A percentile compares a stretch with the other conserved stretches of the same genome.
Evolutionary conservation across 2,888 invertebrate genomes (phyloP).

Genomic region (Argyresthia goedartella): DNA sequence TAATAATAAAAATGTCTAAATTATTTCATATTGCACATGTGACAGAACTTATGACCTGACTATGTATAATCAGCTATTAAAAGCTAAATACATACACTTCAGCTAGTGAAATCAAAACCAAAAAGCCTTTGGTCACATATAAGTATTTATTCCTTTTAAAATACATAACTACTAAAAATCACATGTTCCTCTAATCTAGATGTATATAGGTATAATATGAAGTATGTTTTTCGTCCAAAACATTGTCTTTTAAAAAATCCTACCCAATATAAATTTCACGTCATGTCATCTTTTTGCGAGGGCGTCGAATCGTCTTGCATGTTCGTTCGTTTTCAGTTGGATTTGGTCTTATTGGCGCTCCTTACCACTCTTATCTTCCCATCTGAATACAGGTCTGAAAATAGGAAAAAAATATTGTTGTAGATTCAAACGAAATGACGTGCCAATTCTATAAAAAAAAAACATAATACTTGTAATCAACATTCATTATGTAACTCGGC

Average conservation of each 20-base stretch:
- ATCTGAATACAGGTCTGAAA: slow-evolving; percentile 39
- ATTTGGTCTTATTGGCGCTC: slow-evolving; percentile 37
- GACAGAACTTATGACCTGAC: no score
- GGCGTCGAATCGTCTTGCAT: not conserved
- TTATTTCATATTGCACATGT: no score
- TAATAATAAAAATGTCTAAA: no score
- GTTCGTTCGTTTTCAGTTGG: slow-evolving; percentile 5
- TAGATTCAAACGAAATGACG: no score
- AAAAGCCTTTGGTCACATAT: not conserved
- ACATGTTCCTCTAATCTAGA: not conserved
- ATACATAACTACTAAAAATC: not conserved
- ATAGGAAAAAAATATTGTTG: slow-evolving; percentile 2
- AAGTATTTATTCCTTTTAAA: not conserved
- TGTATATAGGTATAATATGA: not conserved
- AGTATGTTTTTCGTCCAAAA: slow-evolving; percentile 34
- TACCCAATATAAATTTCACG: not conserved
- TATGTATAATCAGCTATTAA: no score
- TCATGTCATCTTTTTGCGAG: not conserved
- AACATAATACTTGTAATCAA: no score
- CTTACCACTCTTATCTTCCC: slow-evolving; percentile 33
- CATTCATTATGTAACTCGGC: no score
- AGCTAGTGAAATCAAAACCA: not conserved
- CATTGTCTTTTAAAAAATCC: slow-evolving; percentile 14
- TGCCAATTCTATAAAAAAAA: no score
- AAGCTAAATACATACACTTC: no score